A percentile compares a stretch with the other conserved stretches of the same genome.
phyloP scores from a whole-genome alignment of 2,113 vertebrate genomes.

The Petaurus breviceps region DNA sequence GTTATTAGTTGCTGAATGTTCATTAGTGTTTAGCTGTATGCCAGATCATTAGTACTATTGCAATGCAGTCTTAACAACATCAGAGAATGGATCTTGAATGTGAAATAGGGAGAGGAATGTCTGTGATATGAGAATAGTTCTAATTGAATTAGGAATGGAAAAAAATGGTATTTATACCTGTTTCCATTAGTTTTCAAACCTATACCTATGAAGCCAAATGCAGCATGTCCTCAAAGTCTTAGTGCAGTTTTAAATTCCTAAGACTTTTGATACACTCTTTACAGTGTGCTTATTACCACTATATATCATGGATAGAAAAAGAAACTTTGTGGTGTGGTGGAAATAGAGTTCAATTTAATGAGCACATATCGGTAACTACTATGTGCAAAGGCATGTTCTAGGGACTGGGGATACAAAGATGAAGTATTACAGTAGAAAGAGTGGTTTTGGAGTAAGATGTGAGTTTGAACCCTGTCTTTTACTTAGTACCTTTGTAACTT shows the following conservation, averaged over 20 bases:
- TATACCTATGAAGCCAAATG: not conserved
- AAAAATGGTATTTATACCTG: not conserved
- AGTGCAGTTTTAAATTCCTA: not conserved
- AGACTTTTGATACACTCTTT: not conserved
- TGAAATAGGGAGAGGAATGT: not conserved
- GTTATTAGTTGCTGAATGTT: conserved; percentile 13
- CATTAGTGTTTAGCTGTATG: not conserved
- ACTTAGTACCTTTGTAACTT: not conserved
- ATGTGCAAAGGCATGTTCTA: not conserved
- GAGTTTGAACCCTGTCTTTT: not conserved
- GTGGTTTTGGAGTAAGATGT: not conserved
- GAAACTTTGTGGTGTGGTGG: not conserved
- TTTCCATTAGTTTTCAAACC: not conserved
- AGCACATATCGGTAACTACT: not conserved
- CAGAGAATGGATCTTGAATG: not conserved
- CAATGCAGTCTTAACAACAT: not conserved
- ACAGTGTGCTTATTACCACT: not conserved
- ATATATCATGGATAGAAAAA: not conserved
- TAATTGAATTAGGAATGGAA: not conserved
- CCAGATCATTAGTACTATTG: not conserved
- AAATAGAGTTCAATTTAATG: not conserved
- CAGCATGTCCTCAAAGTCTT: not conserved
- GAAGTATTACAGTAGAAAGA: not conserved
- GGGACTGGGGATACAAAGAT: not conserved
- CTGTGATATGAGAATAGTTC: not conserved